phyloP scores from a whole-genome alignment of 2,888 invertebrate genomes.

The Drosophila tripunctata region DNA sequence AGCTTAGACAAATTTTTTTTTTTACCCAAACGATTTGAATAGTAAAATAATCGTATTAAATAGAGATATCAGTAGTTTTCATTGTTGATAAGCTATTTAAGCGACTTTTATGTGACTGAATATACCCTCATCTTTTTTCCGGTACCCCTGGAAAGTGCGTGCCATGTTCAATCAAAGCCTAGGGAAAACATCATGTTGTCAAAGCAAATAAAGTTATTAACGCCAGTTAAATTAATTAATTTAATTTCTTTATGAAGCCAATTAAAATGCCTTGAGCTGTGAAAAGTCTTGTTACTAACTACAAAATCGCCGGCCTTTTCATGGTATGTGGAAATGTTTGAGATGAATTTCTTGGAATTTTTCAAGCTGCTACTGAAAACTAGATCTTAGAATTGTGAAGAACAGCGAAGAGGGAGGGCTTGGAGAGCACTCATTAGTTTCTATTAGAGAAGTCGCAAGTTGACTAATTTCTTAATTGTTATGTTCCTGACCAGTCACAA shows the following conservation, averaged over 20 bases:
- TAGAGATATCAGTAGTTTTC: too few species aligned
- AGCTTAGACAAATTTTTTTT: too few species aligned
- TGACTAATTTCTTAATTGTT: conserved; percentile 28
- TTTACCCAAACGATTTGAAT: too few species aligned
- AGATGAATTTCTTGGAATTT: conserved; percentile 40
- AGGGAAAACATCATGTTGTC: conserved; percentile 49
- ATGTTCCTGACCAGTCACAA: conserved; percentile 43
- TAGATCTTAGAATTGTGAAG: neutral
- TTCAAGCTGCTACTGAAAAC: conserved; percentile 8
- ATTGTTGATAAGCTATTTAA: too few species aligned
- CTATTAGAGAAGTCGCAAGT: conserved; percentile 46
- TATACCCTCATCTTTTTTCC: neutral
- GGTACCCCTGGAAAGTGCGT: conserved; percentile 13
- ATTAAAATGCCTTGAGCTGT: conserved; percentile 27
- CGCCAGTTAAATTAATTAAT: conserved; percentile 57
- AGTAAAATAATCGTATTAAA: too few species aligned
- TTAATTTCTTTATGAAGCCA: conserved; percentile 48
- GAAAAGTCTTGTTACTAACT: neutral
- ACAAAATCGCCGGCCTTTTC: conserved; percentile 14
- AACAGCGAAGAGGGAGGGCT: too few species aligned
- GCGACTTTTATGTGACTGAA: neutral
- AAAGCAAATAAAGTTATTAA: conserved; percentile 63
- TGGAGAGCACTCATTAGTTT: conserved; percentile 51
- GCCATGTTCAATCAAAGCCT: conserved; percentile 39
- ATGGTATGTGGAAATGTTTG: conserved; percentile 29